Base-by-base conservation (phyloP, 2,797 vertebrate genomes). In the Rhynchonycteris naso region DNA sequence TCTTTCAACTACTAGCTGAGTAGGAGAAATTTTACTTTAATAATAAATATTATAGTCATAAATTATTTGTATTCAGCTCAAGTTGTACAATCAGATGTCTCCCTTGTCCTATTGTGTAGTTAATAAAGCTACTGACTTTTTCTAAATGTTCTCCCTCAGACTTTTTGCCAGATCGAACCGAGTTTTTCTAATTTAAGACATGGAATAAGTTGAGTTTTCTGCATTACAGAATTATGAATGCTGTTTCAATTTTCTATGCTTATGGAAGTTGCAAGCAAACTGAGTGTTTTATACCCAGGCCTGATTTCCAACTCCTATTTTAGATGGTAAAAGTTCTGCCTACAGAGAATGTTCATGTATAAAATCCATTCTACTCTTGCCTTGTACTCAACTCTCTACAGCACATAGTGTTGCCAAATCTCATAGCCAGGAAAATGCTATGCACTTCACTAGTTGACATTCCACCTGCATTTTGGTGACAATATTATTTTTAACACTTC, bases 31-130 rank as follows among this genome's bases (percentile, higher is more conserved):
- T 87, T 93, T 19, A 82, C 82, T 91, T 90, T 75, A 92, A 88
- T 72, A 88, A 63, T 90, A 78, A 66, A 52, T 93, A 79, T n/a
- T 52, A 52, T 86, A 28, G 90, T 68, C 30, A 61, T 52, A 47
- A 66, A 88, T 59, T 85, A 94, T 89, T 56, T 95, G 26, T n/a
- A 76, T 93, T 86, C 63, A 75, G 35, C 76, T 93, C 74, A 56
- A 94, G 69, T 61, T 56, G 1, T 16, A 58, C 30, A 78, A 54
- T 26, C 26, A 68, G 76, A 76, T 26, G 11, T 47, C 22, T 75
- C n/a, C 28, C 14, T 71, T 76, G 28, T 81, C 69, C 91, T 59
- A 82, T 74, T 58, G 56, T 81, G 26, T 26, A 54, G 19, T 72
- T 87, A 93, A 94, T 84, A 89, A 87, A 81, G 66, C 30, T 54